Evolutionary conservation across 2,113 vertebrate genomes (phyloP).

Genomic region (Vombatus ursinus): DNA sequence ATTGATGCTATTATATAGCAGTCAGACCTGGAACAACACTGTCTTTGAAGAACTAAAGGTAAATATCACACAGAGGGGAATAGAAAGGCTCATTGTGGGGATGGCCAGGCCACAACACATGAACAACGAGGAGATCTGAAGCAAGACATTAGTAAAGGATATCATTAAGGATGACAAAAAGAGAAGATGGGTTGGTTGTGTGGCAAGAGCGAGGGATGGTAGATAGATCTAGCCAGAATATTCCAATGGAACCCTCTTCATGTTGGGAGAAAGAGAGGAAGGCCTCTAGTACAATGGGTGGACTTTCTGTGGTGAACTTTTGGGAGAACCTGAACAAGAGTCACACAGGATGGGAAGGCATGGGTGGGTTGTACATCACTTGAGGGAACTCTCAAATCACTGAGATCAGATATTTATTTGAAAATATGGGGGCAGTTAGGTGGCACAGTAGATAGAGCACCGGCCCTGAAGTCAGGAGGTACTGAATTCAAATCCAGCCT

Average conservation of each 20-base stretch:
- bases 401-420: not conserved
- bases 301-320: not conserved
- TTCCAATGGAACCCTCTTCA: not conserved
- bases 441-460: no score
- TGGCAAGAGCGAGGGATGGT: not conserved
- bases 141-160: not conserved
- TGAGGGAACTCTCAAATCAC: not conserved
- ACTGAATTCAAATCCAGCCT: no score
- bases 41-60: not conserved
- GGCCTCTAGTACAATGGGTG: not conserved
- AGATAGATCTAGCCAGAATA: not conserved
- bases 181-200: not conserved
- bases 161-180: not conserved
- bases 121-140: not conserved
- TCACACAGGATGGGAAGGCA: no score
- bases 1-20: not conserved
- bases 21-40: not conserved
- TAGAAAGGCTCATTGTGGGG: not conserved
- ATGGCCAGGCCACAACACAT: not conserved
- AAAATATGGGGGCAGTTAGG: no score
- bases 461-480: no score
- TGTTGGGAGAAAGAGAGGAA: not conserved
- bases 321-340: not conserved
- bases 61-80: not conserved
- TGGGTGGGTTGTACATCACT: not conserved